Evolutionary conservation across 2,797 vertebrate species (phyloP).

Genomic region (Hydrophis major): DNA sequence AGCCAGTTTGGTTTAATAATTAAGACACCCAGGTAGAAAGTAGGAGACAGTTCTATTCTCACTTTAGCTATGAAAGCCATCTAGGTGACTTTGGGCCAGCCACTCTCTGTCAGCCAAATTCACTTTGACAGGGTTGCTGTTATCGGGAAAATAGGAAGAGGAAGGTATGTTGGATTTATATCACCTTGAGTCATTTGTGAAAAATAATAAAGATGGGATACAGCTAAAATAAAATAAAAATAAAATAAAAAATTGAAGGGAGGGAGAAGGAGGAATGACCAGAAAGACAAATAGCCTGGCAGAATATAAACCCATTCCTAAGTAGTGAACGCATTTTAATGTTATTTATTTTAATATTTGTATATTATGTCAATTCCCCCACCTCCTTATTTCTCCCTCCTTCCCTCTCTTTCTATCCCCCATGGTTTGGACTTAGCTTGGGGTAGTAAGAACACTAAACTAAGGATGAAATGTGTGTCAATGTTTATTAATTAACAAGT

Average conservation of each 20-base stretch:
- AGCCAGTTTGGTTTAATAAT: no score
- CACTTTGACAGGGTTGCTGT: neutral
- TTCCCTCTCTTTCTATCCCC: neutral
- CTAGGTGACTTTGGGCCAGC: no score
- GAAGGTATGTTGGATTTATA: neutral
- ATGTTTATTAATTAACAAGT: slow-evolving; percentile 4
- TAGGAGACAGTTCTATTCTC: neutral
- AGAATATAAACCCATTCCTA: neutral
- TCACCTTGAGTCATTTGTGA: neutral
- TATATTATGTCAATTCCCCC: neutral
- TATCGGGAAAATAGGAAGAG: neutral
- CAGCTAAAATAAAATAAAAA: neutral
- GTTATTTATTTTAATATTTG: neutral
- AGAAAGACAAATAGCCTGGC: neutral
- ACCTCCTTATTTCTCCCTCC: neutral
- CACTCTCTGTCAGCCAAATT: neutral
- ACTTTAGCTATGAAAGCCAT: no score
- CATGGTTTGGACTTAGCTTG: neutral
- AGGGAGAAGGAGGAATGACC: neutral
- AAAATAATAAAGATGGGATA: neutral
- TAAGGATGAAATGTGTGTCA: slow-evolving; percentile 16
- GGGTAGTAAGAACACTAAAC: neutral
- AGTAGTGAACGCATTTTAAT: neutral
- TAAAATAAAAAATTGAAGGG: neutral
- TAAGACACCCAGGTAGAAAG: no score